These are phyloP conservation scores for Empis livida DNA, from an alignment of 2,888 invertebrate genomes.

Conservation along the genomic window DNA sequence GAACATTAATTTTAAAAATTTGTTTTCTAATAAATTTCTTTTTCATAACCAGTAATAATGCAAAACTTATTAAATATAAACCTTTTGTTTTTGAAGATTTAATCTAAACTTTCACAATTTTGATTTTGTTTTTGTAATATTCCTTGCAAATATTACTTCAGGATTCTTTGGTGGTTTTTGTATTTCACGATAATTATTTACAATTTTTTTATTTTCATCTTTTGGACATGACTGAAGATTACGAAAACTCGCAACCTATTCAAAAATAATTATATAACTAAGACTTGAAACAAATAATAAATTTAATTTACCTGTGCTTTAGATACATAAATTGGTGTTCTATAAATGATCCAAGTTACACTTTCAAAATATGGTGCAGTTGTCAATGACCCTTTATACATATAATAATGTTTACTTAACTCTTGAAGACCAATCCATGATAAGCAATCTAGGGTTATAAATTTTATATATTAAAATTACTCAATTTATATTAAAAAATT, in stretches of 20 bases:
- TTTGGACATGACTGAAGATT: constrained; percentile 34
- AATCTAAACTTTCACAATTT: not conserved
- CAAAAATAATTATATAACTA: not conserved
- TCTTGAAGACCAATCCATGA: constrained; percentile 56
- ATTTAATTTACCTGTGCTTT: constrained; percentile 45
- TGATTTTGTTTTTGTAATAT: constrained; percentile 16
- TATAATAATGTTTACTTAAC: constrained; percentile 54
- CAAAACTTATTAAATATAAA: too few relatives aligned
- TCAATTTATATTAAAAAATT: not conserved
- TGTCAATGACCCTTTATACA: constrained; percentile 58
- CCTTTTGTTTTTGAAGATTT: too few relatives aligned
- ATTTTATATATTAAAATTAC: constrained; percentile 1
- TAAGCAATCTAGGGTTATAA: constrained; percentile 42
- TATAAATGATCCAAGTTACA: constrained; percentile 62
- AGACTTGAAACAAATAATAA: not conserved
- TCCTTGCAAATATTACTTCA: constrained; percentile 33
- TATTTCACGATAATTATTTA: constrained; percentile 34
- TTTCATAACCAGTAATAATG: too few relatives aligned
- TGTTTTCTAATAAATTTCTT: not conserved
- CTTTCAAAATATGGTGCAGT: constrained; percentile 60
- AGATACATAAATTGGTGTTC: constrained; percentile 54
- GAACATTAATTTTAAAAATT: not conserved
- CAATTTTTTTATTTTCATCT: constrained; percentile 34
- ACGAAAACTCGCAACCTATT: constrained; percentile 32
- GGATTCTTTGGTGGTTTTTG: constrained; percentile 33